Base-by-base conservation (phyloP, 2,888 invertebrate genomes). In the Caenorhabditis sinica region DNA sequence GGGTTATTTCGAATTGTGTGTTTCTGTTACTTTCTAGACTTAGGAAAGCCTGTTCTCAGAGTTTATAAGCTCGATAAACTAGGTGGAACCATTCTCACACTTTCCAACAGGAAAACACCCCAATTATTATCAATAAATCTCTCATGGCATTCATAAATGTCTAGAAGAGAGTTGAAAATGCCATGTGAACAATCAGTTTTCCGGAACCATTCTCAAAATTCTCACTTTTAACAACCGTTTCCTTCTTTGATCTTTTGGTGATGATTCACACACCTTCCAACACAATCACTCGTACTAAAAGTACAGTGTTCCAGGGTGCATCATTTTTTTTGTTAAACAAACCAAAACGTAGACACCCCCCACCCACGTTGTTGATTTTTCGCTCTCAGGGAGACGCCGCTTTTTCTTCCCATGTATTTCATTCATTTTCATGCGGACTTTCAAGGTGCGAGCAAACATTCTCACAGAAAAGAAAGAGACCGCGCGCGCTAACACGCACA, bases 401-500 rank as follows among this genome's bases (percentile, higher is more conserved):
- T 40, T 69, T 56, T 69, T 69, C 69, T 53, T 56, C 33, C 25
- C 56, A 56, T 69, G 53, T 69, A 51, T 68, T 68, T 68, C 56
- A 58, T 60, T 60, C 56, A 40, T 69, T 69, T 69, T 40, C 56
- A 69, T 69, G 69, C 36, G 40, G 69, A 28, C 53, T 56, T 69
- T 69, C 69, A 69, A 53, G 69, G 69, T 69, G 56, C 53, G 56
- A 69, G 69, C 69, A 69, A 69, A 69, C 36, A 69, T 40, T 69
- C 68, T 69, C 69, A 56, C 30, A 66, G 25, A 65, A n/a, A 61
- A 3, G 23, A 30, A 53, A 53, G 33, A 60, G 33, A 61, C 66
- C 49, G 49, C n/a, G 49, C 40, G 40, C 53, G 69, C 69, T 69
- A 69, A 69, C 69, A 69, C 69, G 69, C 69, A 69, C 40, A 56